Evolutionary conservation across 2,113 vertebrate species (phyloP), one percentile per base, ranked within the genome.

Genomic region (Anhinga anhinga): DNA sequence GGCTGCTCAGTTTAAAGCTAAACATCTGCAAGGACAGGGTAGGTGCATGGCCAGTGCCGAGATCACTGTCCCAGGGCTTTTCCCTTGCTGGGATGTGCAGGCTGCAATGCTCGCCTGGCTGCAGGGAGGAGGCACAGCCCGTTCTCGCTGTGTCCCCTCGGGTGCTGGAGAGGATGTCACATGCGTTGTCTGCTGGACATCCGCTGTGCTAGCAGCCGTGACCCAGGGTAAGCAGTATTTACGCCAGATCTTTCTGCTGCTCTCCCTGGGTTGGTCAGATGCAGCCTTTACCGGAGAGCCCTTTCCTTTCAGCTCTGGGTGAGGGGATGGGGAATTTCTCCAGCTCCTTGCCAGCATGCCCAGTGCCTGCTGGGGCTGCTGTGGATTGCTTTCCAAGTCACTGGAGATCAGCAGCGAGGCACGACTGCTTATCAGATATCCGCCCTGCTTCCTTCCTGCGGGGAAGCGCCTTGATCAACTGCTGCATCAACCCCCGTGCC

Each of bases 21-120:
- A 65, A 19, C n/a, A 7, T 27, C 58, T 42, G 40, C 52, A 40
- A 11, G 25, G 50, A 45, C 62, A 66, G 71, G 47, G 38, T 4
- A 6, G 15, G 10, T 8, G 9, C 0, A 0, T 29, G 77, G 45
- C 38, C 66, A 10, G 38, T 3, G 14, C 49, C 0, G 4, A 56
- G 70, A 12, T 34, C 66, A 66, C 53, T 17, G 27, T 79, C 23
- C 42, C 30, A 4, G 14, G 69, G 50, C 55, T 36, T 11, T 55
- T 19, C 17, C 38, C 16, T 20, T 40, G 32, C 65, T 63, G 84
- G 82, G 61, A 55, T 25, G 19, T 30, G 72, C 77, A 56, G 73
- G 65, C 78, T 78, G 63, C 79, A 55, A 1, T 0, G 62, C 3
- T 0, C 6, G 69, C 47, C 61, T 19, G 86, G 73, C 73, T 93